Evolutionary conservation across 2,797 vertebrate genomes (phyloP), one percentile per base, ranked within the genome.

Genomic region (Ataeniobius toweri): DNA sequence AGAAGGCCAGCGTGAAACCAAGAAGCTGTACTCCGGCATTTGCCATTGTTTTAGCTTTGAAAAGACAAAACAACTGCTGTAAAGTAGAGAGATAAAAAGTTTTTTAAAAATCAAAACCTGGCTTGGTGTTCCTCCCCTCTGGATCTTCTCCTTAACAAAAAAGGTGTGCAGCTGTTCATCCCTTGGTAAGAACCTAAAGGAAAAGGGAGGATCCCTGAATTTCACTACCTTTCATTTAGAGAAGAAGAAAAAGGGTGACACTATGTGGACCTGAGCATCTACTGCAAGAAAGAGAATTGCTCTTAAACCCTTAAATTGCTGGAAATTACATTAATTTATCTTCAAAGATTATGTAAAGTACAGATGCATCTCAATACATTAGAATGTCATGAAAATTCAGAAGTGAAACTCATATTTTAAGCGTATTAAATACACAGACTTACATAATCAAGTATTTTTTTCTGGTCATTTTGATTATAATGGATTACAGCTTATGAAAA

Each of bases 1-100:
- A 26, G 82, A 96, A 96, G 75, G 96, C 97, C 92, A 99, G 87
- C 58, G 93, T 71, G 87, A 97, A 97, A 74, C 98, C 98, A 50
- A 99, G 90, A 6, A 98, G 91, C 86, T 99, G 98, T 18, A 98
- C 83, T n/a, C 97, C 97, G 26, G 93, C 87, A 39, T 96, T 98
- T 86, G 98, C 97, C 98, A 99, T 99, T 1, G 9, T 81, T n/a
- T 82, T 4, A 56, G 73, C 31, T 22, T 28, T 3, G 76, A 2
- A 80, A 56, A n/a, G 14, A 46, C 1, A 58, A 75, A 46, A 28
- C 31, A 46, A 14, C 67, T 31, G 6, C 20, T n/a, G 5, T 18
- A 13, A 10, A 72, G 12, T 22, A 58, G 7, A 61, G 14, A 12
- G n/a, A 6, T 3, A 67, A 59, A 6, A 63, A 39, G 16, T 36